phyloP scores from a whole-genome alignment of 2,888 invertebrate species.

The Myopa tessellatipennis region DNA sequence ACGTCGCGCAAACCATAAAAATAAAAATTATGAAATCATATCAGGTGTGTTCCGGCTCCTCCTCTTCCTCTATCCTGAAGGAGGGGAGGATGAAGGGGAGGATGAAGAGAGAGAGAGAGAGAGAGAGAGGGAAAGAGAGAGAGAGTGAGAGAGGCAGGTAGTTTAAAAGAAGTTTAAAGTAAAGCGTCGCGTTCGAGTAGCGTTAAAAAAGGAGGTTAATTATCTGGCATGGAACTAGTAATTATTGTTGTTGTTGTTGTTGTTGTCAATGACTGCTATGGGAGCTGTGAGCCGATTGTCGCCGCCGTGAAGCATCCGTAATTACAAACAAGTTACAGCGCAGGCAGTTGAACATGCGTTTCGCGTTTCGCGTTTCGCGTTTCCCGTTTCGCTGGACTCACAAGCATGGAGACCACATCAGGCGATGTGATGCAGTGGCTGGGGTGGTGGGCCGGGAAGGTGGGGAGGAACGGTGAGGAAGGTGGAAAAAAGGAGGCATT shows the following conservation, averaged over 20 bases:
- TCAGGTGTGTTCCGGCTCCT: slow-evolving; percentile 26
- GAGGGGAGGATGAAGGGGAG: not conserved
- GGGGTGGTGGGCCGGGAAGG: not conserved
- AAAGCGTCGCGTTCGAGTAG: slow-evolving; percentile 16
- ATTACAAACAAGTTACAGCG: slow-evolving; percentile 22
- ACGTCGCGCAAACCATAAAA: slow-evolving; percentile 33
- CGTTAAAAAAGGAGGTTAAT: slow-evolving; percentile 35
- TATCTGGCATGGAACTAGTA: slow-evolving; percentile 36
- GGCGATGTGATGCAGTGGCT: not conserved
- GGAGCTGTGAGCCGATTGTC: slow-evolving; percentile 2
- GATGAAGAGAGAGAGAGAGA: not conserved
- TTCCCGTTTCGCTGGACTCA: not conserved
- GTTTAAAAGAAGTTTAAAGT: not conserved
- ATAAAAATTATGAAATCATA: slow-evolving; percentile 36
- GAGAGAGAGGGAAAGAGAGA: too few species aligned
- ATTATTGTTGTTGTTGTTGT: slow-evolving; percentile 28
- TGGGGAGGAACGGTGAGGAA: not conserved
- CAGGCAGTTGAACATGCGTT: slow-evolving; percentile 26
- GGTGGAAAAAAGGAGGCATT: not conserved
- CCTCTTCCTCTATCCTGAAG: not conserved
- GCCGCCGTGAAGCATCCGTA: slow-evolving; percentile 11
- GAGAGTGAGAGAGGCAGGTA: not conserved
- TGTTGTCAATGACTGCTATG: slow-evolving; percentile 13
- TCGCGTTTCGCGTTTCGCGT: too few species aligned
- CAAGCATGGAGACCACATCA: not conserved